These are phyloP conservation scores for Pithecia hirsuta DNA, from an alignment of 2,797 vertebrate species.

Conservation along the genomic window DNA sequence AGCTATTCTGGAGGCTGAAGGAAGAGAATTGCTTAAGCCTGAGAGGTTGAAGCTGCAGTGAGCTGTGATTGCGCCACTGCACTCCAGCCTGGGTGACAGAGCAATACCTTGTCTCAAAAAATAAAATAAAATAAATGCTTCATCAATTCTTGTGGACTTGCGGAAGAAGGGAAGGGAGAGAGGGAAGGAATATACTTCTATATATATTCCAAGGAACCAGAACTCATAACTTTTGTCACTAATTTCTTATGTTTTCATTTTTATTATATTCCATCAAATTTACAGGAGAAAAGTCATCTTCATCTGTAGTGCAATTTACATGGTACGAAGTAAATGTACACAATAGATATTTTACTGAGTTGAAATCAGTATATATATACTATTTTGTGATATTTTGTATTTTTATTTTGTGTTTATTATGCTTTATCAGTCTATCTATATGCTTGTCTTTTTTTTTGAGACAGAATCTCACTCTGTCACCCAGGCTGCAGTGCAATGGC, in stretches of 20 bases:
- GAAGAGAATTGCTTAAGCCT: too few relatives aligned
- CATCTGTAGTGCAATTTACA: not conserved
- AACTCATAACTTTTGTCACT: not conserved
- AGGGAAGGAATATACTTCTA: not conserved
- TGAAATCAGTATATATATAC: not conserved
- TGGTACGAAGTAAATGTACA: not conserved
- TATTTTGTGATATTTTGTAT: not conserved
- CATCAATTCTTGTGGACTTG: not conserved
- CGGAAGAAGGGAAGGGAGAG: too few relatives aligned
- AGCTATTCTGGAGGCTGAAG: too few relatives aligned
- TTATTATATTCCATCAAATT: not conserved
- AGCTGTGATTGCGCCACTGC: too few relatives aligned
- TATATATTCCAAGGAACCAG: not conserved
- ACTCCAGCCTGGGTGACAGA: too few relatives aligned
- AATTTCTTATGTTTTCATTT: too few relatives aligned
- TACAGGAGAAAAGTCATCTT: not conserved
- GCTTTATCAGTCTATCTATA: not conserved
- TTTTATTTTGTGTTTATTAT: not conserved
- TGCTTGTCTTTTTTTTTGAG: too few relatives aligned
- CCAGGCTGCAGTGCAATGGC: too few relatives aligned
- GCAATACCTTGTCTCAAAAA: too few relatives aligned
- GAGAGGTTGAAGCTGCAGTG: too few relatives aligned
- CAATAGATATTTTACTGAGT: not conserved
- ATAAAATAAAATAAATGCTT: not conserved
- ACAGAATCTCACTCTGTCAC: too few relatives aligned